Percentiles rank a stretch among this genome's conserved stretches.
phyloP scores from a whole-genome alignment of 2,797 vertebrate genomes.

The Eurystomus glaucurus region DNA sequence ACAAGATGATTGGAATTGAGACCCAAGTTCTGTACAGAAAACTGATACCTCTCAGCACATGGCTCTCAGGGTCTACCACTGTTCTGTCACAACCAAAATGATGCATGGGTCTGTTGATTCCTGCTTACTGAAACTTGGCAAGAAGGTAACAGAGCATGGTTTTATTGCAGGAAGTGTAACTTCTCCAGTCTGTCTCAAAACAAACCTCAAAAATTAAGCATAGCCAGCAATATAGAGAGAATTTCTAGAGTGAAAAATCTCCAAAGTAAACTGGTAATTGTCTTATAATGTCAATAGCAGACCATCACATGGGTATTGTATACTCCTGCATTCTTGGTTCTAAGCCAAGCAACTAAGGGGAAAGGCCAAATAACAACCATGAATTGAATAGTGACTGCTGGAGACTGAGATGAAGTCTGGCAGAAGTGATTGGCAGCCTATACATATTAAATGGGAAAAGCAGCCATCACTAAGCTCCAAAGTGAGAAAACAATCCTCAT shows the following conservation, averaged over 20 bases:
- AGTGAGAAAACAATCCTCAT: conserved; percentile 36
- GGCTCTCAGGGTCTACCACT: not conserved
- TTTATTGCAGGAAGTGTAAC: not conserved
- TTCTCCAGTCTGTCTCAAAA: not conserved
- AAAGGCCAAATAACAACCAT: conserved; percentile 10
- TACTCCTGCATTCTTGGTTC: not conserved
- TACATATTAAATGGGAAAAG: not conserved
- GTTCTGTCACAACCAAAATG: not conserved
- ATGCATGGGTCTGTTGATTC: accelerated
- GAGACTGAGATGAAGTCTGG: not conserved
- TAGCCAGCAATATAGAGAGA: not conserved
- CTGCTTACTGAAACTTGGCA: not conserved
- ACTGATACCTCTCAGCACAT: not conserved
- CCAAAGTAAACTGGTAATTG: not conserved
- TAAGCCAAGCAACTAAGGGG: conserved; percentile 14
- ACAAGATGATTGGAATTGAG: not conserved
- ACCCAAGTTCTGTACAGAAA: not conserved
- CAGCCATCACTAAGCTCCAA: conserved; percentile 14
- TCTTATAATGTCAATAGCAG: not conserved
- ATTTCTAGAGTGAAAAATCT: not conserved
- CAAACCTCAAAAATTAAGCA: not conserved
- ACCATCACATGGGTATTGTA: not conserved
- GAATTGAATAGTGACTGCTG: not conserved
- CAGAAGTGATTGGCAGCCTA: not conserved
- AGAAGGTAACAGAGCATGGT: not conserved